Base-by-base conservation (phyloP, 2,888 invertebrate species). In the Drepanosiphum platanoidis region DNA sequence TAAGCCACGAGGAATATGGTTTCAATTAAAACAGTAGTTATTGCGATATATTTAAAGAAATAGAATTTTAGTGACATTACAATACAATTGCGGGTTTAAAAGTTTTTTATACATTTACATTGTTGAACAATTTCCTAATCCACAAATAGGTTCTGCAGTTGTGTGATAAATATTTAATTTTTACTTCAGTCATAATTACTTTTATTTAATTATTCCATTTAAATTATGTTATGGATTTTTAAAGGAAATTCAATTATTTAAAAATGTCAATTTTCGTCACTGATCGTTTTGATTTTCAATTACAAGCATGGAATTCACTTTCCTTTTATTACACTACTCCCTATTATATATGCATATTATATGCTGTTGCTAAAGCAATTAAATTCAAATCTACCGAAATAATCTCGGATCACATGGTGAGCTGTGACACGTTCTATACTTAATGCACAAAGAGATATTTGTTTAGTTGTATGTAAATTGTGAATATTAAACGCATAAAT, bases 241-340 rank as follows among this genome's bases (percentile, higher is more conserved):
- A n/a, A 13, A n/a, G 8, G 22, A 7, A 58, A 77, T 36, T 18
- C 7, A 7, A 61, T 77, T 36, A 75, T 58, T 27, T 36, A 46
- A 32, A 72, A 27, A 61, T 3, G 9, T 36, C 4, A 2, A 11
- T 39, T 70, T 70, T 39, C 8, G 27, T 70, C 5, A 9, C 36
- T n/a, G 39, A n/a, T 36, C n/a, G 13, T 70, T 39, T n/a, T 70
- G 27, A 70, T 70, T 70, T 70, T 13, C 70, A 70, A 70, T 39
- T 70, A 70, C 39, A 39, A n/a, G 34, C 70, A 27, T 70, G n/a
- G 27, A 39, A 39, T 70, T 13, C n/a, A 70, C 39, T 70, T 70
- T 39, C 36, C n/a, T 36, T 70, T 3, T n/a, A 36, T 39, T 70
- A 18, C 52, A 52, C 39, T 9, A 39, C 39, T 34, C 9, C 9